Conservation (phyloP, 2,888 invertebrate genomes). For the Sycophila texana region DNA sequence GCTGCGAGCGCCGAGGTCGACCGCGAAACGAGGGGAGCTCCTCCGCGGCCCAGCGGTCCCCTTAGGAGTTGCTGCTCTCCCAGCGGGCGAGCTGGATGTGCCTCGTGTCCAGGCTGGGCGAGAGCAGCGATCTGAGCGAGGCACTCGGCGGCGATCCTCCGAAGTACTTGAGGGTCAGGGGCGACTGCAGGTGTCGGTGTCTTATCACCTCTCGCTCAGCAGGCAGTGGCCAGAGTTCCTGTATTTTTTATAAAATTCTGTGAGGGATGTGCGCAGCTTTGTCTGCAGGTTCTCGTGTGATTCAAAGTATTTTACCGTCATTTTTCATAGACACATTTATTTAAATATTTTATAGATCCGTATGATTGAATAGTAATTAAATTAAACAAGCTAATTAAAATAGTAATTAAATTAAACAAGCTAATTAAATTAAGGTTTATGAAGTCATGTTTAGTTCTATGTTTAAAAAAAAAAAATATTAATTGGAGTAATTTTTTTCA, state of each 20-base stretch:
- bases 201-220: conserved; percentile 83
- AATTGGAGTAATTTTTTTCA: too few species aligned
- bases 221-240: conserved; percentile 81
- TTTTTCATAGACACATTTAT: too few species aligned
- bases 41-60: neutral
- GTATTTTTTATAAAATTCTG: conserved; percentile 52
- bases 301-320: too few species aligned
- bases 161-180: conserved; percentile 78
- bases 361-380: too few species aligned
- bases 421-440: too few species aligned
- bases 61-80: conserved; percentile 69
- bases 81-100: conserved; percentile 74
- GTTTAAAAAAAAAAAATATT: too few species aligned
- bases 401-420: too few species aligned
- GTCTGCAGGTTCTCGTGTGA: too few species aligned
- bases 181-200: conserved; percentile 83
- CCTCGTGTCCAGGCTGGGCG: conserved; percentile 78
- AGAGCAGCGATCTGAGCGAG: conserved; percentile 78
- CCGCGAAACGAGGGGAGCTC: conserved; percentile 17
- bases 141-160: conserved; percentile 78
- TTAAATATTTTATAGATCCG: too few species aligned
- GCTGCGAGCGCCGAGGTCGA: neutral
- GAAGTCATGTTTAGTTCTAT: too few species aligned
- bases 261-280: too few species aligned
- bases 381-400: too few species aligned